These are phyloP conservation scores for Alexandromys fortis DNA, from an alignment of 2,113 vertebrate species.

Conservation along the genomic window DNA sequence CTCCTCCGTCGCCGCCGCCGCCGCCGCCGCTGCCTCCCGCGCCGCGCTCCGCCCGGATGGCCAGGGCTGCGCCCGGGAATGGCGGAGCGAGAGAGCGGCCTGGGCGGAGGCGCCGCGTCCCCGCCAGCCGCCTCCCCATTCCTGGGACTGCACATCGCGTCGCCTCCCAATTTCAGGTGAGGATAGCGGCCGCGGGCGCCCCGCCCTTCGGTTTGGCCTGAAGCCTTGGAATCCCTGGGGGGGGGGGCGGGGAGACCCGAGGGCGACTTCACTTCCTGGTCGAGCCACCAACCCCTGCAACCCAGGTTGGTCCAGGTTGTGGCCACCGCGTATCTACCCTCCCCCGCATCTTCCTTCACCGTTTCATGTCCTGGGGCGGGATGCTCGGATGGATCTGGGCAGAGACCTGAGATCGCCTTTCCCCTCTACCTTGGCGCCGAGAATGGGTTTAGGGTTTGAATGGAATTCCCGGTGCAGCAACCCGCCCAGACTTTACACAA, in stretches of 20 bases:
- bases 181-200: slow-evolving; percentile 5
- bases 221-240: background rate
- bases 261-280: background rate
- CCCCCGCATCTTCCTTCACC: slow-evolving; percentile 45
- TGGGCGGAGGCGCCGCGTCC: slow-evolving; percentile 83
- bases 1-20: slow-evolving; percentile 46
- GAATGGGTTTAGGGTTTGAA: background rate
- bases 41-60: slow-evolving; percentile 79
- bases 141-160: slow-evolving; percentile 88
- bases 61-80: slow-evolving; percentile 86
- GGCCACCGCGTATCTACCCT: background rate
- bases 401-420: background rate
- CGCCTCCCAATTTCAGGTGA: slow-evolving; percentile 92
- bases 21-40: slow-evolving; percentile 52
- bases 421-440: background rate
- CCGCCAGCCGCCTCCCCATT: slow-evolving; percentile 88
- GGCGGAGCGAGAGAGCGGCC: slow-evolving; percentile 91
- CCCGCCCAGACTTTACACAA: background rate
- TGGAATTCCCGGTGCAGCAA: background rate
- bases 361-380: slow-evolving; percentile 17
- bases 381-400: slow-evolving; percentile 17
- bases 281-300: background rate
- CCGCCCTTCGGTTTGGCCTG: background rate
- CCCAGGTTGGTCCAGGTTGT: background rate
- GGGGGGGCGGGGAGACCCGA: no score